Percentiles rank a stretch among this genome's conserved stretches.
phyloP scores from a whole-genome alignment of 1,140 invertebrate genomes.

The Zophobas atratus region DNA sequence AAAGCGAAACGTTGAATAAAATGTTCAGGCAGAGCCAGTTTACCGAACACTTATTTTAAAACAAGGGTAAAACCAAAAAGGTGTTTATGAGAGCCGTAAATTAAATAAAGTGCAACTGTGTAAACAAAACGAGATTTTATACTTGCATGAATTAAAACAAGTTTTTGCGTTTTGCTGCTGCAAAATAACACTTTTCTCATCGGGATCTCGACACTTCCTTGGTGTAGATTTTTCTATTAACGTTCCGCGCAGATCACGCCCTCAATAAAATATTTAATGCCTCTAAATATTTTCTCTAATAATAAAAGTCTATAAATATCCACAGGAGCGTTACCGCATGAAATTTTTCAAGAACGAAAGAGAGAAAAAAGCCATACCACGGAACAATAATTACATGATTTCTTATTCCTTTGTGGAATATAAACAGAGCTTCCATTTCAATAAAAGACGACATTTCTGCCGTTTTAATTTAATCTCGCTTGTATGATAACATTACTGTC shows the following conservation, averaged over 20 bases:
- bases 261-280: not conserved
- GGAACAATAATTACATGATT: slow-evolving; percentile 35
- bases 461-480: slow-evolving; percentile 37
- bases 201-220: too few species aligned
- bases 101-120: slow-evolving; percentile 27
- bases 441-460: slow-evolving; percentile 24
- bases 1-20: not conserved
- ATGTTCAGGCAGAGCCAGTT: too few species aligned
- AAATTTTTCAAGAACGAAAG: slow-evolving; percentile 30
- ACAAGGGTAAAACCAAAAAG: not conserved
- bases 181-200: not conserved
- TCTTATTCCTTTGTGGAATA: slow-evolving; percentile 39
- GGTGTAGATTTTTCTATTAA: too few species aligned
- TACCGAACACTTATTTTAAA: too few species aligned
- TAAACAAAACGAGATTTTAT: slow-evolving; percentile 2
- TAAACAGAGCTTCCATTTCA: slow-evolving; percentile 40
- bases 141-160: not conserved
- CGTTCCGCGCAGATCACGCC: not conserved
- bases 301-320: slow-evolving; percentile 14
- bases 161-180: not conserved
- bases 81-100: slow-evolving; percentile 26
- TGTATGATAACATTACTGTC: slow-evolving; percentile 35
- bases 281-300: slow-evolving; percentile 17
- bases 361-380: slow-evolving; percentile 5
- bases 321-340: slow-evolving; percentile 3